Base-by-base conservation (phyloP, 2,113 vertebrate genomes). In the Cyanoderma ruficeps region DNA sequence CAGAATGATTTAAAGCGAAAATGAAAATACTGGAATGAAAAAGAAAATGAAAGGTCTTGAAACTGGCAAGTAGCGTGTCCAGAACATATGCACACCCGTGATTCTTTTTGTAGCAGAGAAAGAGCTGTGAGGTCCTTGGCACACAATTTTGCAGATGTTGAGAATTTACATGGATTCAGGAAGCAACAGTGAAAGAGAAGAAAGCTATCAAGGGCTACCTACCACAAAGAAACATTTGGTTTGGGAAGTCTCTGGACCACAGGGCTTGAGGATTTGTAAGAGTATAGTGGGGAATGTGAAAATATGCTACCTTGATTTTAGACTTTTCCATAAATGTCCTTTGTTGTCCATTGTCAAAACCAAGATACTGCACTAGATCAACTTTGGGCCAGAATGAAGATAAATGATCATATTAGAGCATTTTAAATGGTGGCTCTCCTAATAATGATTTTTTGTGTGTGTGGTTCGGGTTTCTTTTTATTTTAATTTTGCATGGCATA, bases 81-180 rank as follows among this genome's bases (percentile, higher is more conserved):
- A 31, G 55, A 80, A 74, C 13, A 81, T 50, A 39, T 1, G 5
- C 15, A 63, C 0, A 8, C 23, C 12, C 0, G 0, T 10, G 8
- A 65, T 61, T n/a, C 21, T 68, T 57, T 42, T 20, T 53, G 39
- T 44, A 74, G 46, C n/a, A 75, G 28, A 56, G n/a, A 70, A 50
- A 44, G 19, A 74, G 37, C 69, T 74, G 22, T 35, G 9, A 57
- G 82, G 21, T 68, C 18, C 53, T 49, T 49, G 56, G 59, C 47
- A 37, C 5, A 10, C 1, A 6, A 15, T 67, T 72, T 64, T 60
- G 20, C 33, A 25, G 41, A 41, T 64, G 55, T 68, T 69, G 49
- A 83, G 81, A 77, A 67, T 83, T 93, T 70, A n/a, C 17, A 14
- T 27, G 44, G 15, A 14, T 59, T 87, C 22, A 75, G 64, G 44